Evolutionary conservation across 2,888 invertebrate species (phyloP).

Genomic region (Linyphia triangularis): DNA sequence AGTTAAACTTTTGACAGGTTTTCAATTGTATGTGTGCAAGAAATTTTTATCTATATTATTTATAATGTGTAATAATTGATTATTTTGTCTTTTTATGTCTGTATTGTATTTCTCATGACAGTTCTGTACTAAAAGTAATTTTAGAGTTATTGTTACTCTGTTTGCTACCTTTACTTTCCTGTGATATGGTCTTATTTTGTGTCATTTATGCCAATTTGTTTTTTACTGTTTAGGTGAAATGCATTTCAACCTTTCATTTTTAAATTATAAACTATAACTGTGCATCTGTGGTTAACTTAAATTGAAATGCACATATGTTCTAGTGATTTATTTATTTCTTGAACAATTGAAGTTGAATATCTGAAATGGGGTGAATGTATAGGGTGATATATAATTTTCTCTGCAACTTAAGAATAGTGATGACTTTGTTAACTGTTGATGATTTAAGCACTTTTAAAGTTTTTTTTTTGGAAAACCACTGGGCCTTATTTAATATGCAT

Average conservation of each 20-base stretch:
- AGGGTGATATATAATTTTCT: background rate
- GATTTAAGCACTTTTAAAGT: too few species aligned
- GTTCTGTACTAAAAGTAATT: conserved; percentile 43
- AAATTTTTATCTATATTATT: background rate
- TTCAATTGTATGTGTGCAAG: too few species aligned
- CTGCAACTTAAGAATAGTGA: background rate
- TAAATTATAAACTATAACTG: background rate
- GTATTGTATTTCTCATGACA: conserved; percentile 2
- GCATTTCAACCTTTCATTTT: background rate
- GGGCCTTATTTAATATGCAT: too few species aligned
- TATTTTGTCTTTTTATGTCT: conserved; percentile 14
- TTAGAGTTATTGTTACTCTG: conserved; percentile 3
- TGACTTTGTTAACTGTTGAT: too few species aligned
- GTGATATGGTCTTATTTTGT: conserved; percentile 40
- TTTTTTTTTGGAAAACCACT: background rate
- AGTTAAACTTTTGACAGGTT: background rate
- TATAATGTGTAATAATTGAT: background rate
- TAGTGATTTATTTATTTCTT: background rate
- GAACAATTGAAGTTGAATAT: background rate
- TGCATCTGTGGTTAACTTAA: background rate
- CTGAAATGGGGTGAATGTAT: background rate
- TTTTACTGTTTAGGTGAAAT: background rate
- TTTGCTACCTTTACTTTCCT: conserved; percentile 34
- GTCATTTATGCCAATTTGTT: conserved; percentile 21
- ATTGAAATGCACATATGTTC: background rate